A percentile compares a stretch with the other conserved stretches of the same genome.
Evolutionary conservation across 2,888 invertebrate genomes (phyloP).

Genomic region (Steinernema carpocapsae): DNA sequence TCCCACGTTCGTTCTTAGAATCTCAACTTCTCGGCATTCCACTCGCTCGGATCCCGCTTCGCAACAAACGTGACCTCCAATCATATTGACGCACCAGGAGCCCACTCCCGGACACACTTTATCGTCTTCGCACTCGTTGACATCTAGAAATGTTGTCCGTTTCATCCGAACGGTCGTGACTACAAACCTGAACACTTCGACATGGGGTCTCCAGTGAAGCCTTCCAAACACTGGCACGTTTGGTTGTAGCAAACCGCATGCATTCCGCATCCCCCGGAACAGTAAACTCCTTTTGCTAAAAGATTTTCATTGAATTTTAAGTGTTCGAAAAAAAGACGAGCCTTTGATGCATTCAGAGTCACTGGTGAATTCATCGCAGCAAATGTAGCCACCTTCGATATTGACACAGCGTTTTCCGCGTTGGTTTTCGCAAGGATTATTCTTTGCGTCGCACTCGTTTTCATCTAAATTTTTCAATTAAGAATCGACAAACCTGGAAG

Average conservation of each 20-base stretch:
- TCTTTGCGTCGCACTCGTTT: constrained; percentile 63
- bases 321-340: too few relatives aligned
- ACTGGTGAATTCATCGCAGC: constrained; percentile 67
- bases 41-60: constrained; percentile 7
- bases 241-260: constrained; percentile 60
- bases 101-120: constrained; percentile 59
- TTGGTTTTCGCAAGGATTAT: constrained; percentile 52
- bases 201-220: constrained; percentile 81
- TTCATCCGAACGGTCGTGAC: too few relatives aligned
- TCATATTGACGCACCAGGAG: constrained; percentile 61
- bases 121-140: constrained; percentile 61
- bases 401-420: constrained; percentile 60
- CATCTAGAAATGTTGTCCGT: constrained; percentile 49
- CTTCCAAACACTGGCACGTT: constrained; percentile 82
- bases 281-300: constrained; percentile 62
- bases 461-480: too few relatives aligned
- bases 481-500: too few relatives aligned
- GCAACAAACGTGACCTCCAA: constrained; percentile 62
- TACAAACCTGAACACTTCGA: constrained; percentile 48
- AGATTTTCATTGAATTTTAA: too few relatives aligned
- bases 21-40: constrained; percentile 38
- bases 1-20: not conserved
- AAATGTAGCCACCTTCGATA: constrained; percentile 67
- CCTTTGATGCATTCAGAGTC: constrained; percentile 1
- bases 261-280: constrained; percentile 63